These are phyloP conservation scores for Philotrypesis tridentata DNA, from an alignment of 1,140 invertebrate species.

Conservation along the genomic window DNA sequence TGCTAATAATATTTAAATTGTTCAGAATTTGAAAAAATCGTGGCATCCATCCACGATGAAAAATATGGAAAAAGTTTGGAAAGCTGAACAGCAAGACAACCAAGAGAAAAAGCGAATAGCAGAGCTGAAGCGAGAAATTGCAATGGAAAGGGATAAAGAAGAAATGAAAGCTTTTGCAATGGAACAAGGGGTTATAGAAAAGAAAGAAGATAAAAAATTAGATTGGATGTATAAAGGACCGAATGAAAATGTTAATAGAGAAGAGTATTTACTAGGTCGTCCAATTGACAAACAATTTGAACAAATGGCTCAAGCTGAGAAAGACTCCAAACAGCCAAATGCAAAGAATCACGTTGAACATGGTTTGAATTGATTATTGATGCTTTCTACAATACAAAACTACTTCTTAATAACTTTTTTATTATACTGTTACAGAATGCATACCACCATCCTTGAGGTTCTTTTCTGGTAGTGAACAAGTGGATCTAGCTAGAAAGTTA, in stretches of 20 bases:
- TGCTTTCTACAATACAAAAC: conserved; percentile 26
- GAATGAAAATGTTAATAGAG: conserved; percentile 82
- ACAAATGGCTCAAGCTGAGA: conserved; percentile 77
- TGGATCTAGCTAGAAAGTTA: conserved; percentile 87
- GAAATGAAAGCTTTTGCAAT: conserved; percentile 79
- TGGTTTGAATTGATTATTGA: conserved; percentile 60
- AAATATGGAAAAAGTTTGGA: conserved; percentile 86
- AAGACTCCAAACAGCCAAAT: conserved; percentile 70
- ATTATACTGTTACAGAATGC: conserved; percentile 74
- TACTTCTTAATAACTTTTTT: conserved; percentile 19
- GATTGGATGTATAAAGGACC: conserved; percentile 96
- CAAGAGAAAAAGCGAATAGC: conserved; percentile 80
- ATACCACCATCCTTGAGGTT: conserved; percentile 84
- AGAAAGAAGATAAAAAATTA: conserved; percentile 79
- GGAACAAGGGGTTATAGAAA: conserved; percentile 75
- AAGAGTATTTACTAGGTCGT: conserved; percentile 93
- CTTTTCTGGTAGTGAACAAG: conserved; percentile 79
- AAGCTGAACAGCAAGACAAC: conserved; percentile 83
- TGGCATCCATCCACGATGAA: conserved; percentile 87
- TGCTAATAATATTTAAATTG: conserved; percentile 16
- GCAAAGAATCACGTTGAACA: conserved; percentile 82
- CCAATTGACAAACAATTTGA: conserved; percentile 90
- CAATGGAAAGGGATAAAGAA: conserved; percentile 79
- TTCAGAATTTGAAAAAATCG: conserved; percentile 84
- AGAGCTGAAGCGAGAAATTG: conserved; percentile 81